phyloP scores from a whole-genome alignment of 2,888 invertebrate species.

The Cremastinae sp. region DNA sequence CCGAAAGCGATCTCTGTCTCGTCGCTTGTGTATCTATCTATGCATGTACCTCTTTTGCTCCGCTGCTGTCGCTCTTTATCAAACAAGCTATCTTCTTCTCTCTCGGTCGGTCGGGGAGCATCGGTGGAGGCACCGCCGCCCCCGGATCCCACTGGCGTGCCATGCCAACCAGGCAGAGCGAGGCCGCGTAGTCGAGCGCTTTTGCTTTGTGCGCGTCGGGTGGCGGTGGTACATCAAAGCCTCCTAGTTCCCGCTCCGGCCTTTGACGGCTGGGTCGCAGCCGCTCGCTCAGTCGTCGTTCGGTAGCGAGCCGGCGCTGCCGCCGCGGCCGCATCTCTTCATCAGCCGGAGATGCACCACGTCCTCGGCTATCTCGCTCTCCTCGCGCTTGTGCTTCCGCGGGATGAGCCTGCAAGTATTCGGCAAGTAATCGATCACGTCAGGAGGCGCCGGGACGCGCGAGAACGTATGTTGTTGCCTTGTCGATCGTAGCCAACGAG shows the following conservation, averaged over 20 bases:
- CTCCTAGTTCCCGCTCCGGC: constrained; percentile 78
- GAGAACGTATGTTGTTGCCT: constrained; percentile 23
- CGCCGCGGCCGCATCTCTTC: constrained; percentile 82
- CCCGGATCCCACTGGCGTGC: constrained; percentile 66
- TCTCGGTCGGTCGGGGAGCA: constrained; percentile 61
- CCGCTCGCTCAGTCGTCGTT: constrained; percentile 79
- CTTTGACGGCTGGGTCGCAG: constrained; percentile 79
- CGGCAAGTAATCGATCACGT: constrained; percentile 23
- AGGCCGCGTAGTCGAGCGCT: constrained; percentile 73
- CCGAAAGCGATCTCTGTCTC: constrained; percentile 50
- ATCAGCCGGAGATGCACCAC: constrained; percentile 81
- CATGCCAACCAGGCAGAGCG: constrained; percentile 73
- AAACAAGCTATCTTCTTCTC: constrained; percentile 62
- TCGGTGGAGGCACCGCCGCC: constrained; percentile 66
- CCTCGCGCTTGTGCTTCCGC: constrained; percentile 28
- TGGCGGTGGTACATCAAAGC: constrained; percentile 80
- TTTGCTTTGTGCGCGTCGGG: constrained; percentile 79
- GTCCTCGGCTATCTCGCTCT: constrained; percentile 28
- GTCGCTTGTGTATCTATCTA: constrained; percentile 27
- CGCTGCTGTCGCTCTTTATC: constrained; percentile 56
- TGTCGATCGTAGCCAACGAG: constrained; percentile 31
- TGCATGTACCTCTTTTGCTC: constrained; percentile 54
- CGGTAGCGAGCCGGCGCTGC: constrained; percentile 78
- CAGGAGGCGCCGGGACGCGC: background rate
- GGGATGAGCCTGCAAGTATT: constrained; percentile 42